Base-by-base conservation (phyloP, 2,113 vertebrate species). In the Pseudorhombus dupliciocellatus region DNA sequence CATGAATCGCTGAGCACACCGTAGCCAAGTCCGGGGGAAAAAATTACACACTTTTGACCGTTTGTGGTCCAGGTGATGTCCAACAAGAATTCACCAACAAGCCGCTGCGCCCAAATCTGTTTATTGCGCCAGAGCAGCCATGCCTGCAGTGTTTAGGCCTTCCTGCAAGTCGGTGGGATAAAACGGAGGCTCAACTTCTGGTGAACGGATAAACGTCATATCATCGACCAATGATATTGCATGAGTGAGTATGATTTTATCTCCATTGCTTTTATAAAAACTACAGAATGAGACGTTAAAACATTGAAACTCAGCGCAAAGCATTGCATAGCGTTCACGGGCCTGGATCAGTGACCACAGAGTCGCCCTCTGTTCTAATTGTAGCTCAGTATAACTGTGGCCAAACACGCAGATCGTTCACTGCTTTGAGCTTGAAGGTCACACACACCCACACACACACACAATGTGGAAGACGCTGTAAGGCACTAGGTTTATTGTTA, bases 21-120 rank as follows among this genome's bases (percentile, higher is more conserved):
- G 63, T 81, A 82, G 92, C 89, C 91, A 93, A 91, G 91, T 92
- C 84, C 91, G 91, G 85, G 91, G 89, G 87, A 15, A 53, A 14
- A 53, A 26, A 26, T 15, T 11, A 83, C 66, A 88, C 89, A 91
- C 87, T 92, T 91, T 89, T 93, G 92, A 93, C 91, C 91, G 90
- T 91, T 85, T 91, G 88, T 73, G 77, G 85, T 88, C 71, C 78
- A 77, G 80, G 84, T 85, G 72, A 84, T 80, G 81, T 80, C 79
- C 90, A 86, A 50, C 74, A 88, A 83, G 85, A 82, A 80, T 82
- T 84, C 86, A 77, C 70, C 72, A 87, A 70, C 84, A 88, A 89
- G 80, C 84, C 86, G 84, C 87, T 80, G 79, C 75, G 70, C 81
- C 81, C 88, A 86, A 88, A 90, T 87, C 82, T 72, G 80, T 92